Evolutionary conservation across 2,113 vertebrate genomes (phyloP), one percentile per base, ranked within the genome.

Genomic region (Carlito syrichta): DNA sequence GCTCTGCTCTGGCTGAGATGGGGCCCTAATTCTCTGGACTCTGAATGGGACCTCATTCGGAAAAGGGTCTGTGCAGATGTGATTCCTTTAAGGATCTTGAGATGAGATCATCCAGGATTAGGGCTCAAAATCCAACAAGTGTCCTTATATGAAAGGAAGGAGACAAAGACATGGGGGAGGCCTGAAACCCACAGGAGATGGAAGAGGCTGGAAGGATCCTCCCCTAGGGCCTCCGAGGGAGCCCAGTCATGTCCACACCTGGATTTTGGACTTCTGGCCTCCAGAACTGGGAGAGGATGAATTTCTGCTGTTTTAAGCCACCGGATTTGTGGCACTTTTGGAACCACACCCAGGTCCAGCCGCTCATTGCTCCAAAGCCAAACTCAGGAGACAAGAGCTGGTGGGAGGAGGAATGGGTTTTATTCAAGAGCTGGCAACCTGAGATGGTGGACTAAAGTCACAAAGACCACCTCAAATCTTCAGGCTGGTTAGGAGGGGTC

Each of bases 221-320:
- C 20, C 27, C 16, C 27, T 17, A 22, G 50, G 60, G 32, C 14
- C 63, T 48, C 8, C 3, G 62, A 66, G 38, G n/a, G 38, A 81
- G 22, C 0, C 6, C 3, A 0, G 2, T 13, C 50, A 38, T 60
- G 40, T 63, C 7, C 3, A 38, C 23, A 20, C 54, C 38, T 50
- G 60, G 32, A 22, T 10, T 58, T 54, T 32, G 32, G 90, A 7
- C 50, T 74, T 81, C 43, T 22, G 16, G 60, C 17, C 45, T 89
- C 6, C 20, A n/a, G 48, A 68, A 43, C 62, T 71, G 78, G 11
- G 8, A 85, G 56, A 76, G 52, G 66, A 22, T 17, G 54, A 10
- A 43, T 35, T 77, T 62, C 19, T 35, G 30, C 60, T 45, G 40
- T 48, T 56, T 43, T 14, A 35, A 88, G 14, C 27, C 38, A 56